Base-by-base conservation (phyloP, 2,888 invertebrate genomes). In the Pedicia rivosa region DNA sequence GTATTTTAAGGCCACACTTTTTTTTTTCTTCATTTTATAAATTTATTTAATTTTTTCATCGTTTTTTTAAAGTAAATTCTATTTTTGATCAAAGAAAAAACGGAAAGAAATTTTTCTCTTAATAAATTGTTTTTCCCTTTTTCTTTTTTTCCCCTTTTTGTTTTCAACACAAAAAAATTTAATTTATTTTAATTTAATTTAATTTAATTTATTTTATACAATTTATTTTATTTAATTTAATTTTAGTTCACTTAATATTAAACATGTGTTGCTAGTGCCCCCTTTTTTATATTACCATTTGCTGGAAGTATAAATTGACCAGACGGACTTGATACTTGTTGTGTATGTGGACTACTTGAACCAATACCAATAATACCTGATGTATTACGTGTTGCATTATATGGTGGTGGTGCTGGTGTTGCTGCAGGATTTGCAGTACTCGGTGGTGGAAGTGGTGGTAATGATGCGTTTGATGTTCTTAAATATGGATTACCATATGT, bases 401-500 rank as follows among this genome's bases (percentile, higher is more conserved):
- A 82, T 3, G 82, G 82, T 5, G 81, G 81, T 28, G 82, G 81
- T 33, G 82, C 81, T 14, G 81, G 83, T 26, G 81, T 83, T 2
- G 78, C 80, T 26, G 76, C 78, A 5, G 78, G 81, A 59, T 80
- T 80, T 33, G 70, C 78, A 42, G 76, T 81, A 59, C 65, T 73
- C 48, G 65, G 72, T 52, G 65, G 72, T 53, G 67, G 73, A 50
- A 62, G 50, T 38, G 62, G 60, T 59, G 62, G 57, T 55, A 62
- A 53, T 42, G 59, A 56, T 41, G 59, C 68, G 42, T 68, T 72
- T 34, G 72, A 73, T 41, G 74, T 74, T 52, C 87, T 67, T 44
- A 87, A 64, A 59, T 88, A 88, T 2, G 88, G 88, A 60, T 90
- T 90, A 39, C 84, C 83, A 52, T 90, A 90, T 6, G 84, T 79